These are phyloP conservation scores for Dasyurus viverrinus DNA, from an alignment of 2,113 vertebrate species.

Conservation along the genomic window DNA sequence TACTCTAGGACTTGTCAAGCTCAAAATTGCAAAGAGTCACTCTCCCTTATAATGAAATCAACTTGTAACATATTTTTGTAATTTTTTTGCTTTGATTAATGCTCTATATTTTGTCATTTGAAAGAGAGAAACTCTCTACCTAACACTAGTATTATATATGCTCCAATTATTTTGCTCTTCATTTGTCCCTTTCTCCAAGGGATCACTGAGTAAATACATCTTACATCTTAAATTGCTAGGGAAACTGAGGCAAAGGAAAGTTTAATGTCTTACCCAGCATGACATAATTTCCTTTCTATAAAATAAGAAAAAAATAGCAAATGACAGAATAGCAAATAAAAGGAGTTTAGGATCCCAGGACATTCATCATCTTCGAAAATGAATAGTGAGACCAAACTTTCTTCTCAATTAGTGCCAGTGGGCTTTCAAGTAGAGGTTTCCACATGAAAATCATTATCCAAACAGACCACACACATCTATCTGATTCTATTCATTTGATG, in stretches of 20 bases:
- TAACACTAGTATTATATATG: background rate
- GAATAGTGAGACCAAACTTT: slow-evolving; percentile 22
- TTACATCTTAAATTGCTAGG: background rate
- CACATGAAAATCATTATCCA: slow-evolving; percentile 64
- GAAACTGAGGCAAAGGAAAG: background rate
- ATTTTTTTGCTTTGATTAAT: background rate
- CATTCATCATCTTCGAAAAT: slow-evolving; percentile 36
- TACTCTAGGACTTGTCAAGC: background rate
- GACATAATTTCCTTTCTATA: background rate
- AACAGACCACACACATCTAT: slow-evolving; percentile 68
- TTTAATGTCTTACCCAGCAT: background rate
- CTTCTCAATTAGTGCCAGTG: slow-evolving; percentile 18
- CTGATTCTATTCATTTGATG: slow-evolving; percentile 11
- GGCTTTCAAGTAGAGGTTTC: slow-evolving; percentile 49
- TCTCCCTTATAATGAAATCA: background rate
- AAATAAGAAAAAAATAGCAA: background rate
- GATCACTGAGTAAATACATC: background rate
- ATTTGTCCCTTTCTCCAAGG: background rate
- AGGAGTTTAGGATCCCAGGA: background rate
- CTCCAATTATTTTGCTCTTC: background rate
- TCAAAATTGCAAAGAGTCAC: background rate
- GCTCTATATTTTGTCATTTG: background rate
- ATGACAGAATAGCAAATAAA: background rate
- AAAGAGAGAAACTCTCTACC: background rate
- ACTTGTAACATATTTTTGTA: background rate